Conservation (phyloP, 1,140 invertebrate genomes). For the Drosophila busckii region DNA sequence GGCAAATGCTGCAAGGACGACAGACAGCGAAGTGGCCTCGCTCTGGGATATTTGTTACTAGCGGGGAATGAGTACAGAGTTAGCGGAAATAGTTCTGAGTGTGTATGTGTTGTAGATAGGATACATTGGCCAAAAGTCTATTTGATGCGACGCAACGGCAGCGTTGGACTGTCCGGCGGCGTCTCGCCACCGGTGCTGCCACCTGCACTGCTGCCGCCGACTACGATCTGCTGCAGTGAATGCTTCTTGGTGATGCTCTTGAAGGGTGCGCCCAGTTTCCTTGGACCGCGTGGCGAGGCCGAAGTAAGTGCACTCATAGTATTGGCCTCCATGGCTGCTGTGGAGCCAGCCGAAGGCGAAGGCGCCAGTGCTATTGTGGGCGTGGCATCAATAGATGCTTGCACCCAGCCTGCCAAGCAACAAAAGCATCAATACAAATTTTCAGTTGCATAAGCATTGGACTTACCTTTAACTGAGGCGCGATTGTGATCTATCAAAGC, state of each 20-base stretch:
- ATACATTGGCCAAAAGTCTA: slow-evolving; percentile 43
- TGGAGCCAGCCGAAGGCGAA: slow-evolving; percentile 66
- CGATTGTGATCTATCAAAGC: slow-evolving; percentile 80
- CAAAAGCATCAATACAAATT: not conserved
- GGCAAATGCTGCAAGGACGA: slow-evolving; percentile 21
- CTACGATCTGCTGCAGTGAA: slow-evolving; percentile 66
- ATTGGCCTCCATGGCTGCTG: slow-evolving; percentile 69
- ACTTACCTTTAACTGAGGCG: slow-evolving; percentile 65
- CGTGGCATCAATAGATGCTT: slow-evolving; percentile 67
- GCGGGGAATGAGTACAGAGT: slow-evolving; percentile 53
- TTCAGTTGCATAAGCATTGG: not conserved
- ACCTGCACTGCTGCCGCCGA: slow-evolving; percentile 37
- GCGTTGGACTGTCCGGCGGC: slow-evolving; percentile 80
- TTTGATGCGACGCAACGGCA: slow-evolving; percentile 72
- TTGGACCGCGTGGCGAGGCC: slow-evolving; percentile 79
- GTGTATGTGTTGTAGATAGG: slow-evolving; percentile 2
- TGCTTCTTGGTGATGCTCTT: slow-evolving; percentile 79
- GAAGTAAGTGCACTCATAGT: slow-evolving; percentile 46
- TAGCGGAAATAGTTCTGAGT: not conserved
- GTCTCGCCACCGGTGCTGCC: slow-evolving; percentile 54
- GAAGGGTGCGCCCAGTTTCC: slow-evolving; percentile 79
- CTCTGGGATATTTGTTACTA: slow-evolving; percentile 13
- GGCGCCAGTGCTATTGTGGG: slow-evolving; percentile 56
- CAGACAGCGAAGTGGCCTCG: slow-evolving; percentile 10
- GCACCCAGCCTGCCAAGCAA: slow-evolving; percentile 67